Evolutionary conservation across 2,113 vertebrate genomes (phyloP).

Genomic region (Gymnarchus niloticus): DNA sequence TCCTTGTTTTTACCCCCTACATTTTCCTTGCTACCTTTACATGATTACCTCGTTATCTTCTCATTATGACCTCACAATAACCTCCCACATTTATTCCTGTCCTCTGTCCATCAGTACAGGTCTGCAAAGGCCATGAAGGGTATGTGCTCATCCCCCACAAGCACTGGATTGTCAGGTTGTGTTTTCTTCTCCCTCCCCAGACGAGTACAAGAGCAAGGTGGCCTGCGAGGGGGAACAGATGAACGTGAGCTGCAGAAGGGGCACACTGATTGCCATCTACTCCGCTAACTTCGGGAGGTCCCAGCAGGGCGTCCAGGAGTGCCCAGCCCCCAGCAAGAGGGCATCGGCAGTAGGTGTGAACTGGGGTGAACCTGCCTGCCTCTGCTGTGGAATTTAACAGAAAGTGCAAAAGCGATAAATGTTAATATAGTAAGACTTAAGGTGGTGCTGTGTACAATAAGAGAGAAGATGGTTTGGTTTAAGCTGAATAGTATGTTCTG

Average conservation of each 20-base stretch:
- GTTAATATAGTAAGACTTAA: not conserved
- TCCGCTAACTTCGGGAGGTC: conserved; percentile 78
- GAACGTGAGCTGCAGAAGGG: conserved; percentile 77
- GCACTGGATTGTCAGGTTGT: not conserved
- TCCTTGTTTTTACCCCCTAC: too few relatives aligned
- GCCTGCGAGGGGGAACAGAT: conserved; percentile 81
- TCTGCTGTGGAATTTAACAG: not conserved
- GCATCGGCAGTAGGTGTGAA: conserved; percentile 66
- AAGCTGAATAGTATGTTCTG: not conserved
- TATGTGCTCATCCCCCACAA: not conserved
- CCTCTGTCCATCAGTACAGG: not conserved
- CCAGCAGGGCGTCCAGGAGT: conserved; percentile 73
- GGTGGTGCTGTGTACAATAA: not conserved
- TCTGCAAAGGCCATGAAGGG: not conserved
- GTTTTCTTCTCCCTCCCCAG: conserved; percentile 43
- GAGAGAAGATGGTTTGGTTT: not conserved
- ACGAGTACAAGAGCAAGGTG: conserved; percentile 84
- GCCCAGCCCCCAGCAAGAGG: conserved; percentile 67
- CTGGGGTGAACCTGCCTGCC: not conserved
- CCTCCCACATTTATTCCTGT: not conserved
- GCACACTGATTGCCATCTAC: conserved; percentile 79
- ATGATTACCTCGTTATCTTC: not conserved
- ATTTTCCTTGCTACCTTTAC: not conserved
- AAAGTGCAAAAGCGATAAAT: not conserved
- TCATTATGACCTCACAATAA: too few relatives aligned